Conservation (phyloP, 2,113 vertebrate species). For the Lipophrys pholis region DNA sequence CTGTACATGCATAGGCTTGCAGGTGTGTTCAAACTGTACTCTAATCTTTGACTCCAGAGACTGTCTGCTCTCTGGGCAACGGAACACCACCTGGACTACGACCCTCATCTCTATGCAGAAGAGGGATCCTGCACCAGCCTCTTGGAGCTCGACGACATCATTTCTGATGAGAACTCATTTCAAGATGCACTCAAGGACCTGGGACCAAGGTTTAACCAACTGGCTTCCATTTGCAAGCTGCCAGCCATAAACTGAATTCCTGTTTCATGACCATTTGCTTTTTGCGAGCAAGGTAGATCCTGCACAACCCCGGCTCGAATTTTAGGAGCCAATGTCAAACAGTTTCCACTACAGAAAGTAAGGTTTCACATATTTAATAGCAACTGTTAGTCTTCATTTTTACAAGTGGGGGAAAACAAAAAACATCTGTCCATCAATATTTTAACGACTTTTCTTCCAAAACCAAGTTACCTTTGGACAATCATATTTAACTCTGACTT, state of each 20-base stretch:
- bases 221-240: slow-evolving; percentile 56
- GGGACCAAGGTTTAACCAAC: slow-evolving; percentile 38
- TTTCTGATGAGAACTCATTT: slow-evolving; percentile 24
- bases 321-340: background rate
- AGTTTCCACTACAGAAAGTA: background rate
- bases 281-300: background rate
- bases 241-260: background rate
- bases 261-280: background rate
- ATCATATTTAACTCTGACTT: slow-evolving; percentile 7
- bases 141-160: slow-evolving; percentile 50
- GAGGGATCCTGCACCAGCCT: slow-evolving; percentile 26
- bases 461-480: slow-evolving; percentile 17
- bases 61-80: slow-evolving; percentile 9
- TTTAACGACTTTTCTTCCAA: slow-evolving; percentile 1
- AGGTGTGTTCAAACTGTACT: background rate
- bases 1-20: background rate
- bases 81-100: slow-evolving; percentile 19
- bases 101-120: slow-evolving; percentile 42
- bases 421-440: slow-evolving; percentile 15
- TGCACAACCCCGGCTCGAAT: background rate
- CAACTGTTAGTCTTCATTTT: slow-evolving; percentile 49
- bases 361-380: slow-evolving; percentile 64
- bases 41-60: slow-evolving; percentile 39
- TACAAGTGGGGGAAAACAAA: slow-evolving; percentile 5
- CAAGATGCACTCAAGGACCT: slow-evolving; percentile 20